Evolutionary conservation across 2,888 invertebrate genomes (phyloP).

Genomic region (Dryocosmus kuriphilus): DNA sequence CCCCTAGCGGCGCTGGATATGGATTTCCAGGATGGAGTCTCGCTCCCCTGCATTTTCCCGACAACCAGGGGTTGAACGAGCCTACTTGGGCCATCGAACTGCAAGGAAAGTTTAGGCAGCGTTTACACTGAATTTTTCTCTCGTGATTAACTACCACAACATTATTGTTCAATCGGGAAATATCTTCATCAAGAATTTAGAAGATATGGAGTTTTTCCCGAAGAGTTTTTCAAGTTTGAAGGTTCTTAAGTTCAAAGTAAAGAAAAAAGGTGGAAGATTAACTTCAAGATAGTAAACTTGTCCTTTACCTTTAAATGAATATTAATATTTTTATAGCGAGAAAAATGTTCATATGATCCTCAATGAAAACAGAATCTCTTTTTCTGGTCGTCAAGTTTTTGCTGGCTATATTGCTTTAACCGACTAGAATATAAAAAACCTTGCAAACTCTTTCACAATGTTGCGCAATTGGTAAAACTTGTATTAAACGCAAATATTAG

Average conservation of each 20-base stretch:
- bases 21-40: conserved; percentile 41
- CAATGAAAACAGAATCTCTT: too few relatives aligned
- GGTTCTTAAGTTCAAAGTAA: not conserved
- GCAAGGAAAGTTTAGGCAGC: not conserved
- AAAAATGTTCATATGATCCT: too few relatives aligned
- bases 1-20: conserved; percentile 35
- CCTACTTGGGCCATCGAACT: conserved; percentile 39
- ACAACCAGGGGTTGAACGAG: conserved; percentile 38
- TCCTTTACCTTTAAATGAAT: too few relatives aligned
- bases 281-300: too few relatives aligned
- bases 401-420: not conserved
- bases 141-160: not conserved
- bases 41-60: conserved; percentile 27
- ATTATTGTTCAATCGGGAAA: not conserved
- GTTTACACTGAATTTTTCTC: not conserved
- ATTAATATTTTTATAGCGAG: too few relatives aligned
- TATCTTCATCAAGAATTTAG: not conserved
- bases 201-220: not conserved
- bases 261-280: too few relatives aligned
- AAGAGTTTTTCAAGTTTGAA: not conserved
- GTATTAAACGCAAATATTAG: not conserved
- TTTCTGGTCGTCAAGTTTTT: not conserved
- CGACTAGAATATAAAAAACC: not conserved
- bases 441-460: not conserved
- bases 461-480: not conserved